Conservation (phyloP, 2,113 vertebrate genomes). For the Entelurus aequoreus region DNA sequence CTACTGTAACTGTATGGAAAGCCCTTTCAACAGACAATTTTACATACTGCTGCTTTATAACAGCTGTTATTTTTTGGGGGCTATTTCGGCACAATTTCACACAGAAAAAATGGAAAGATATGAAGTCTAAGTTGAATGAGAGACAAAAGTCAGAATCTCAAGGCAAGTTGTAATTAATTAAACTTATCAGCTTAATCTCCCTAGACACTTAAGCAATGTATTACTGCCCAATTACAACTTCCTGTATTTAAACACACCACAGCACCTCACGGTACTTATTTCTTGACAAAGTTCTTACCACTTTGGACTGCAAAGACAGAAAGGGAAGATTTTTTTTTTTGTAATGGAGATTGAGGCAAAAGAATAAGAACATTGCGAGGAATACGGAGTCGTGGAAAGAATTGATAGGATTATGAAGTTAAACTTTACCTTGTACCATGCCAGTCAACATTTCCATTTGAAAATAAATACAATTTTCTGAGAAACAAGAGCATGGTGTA, state of each 20-base stretch:
- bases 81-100: not conserved
- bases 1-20: too few species aligned
- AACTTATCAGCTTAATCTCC: not conserved
- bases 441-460: not conserved
- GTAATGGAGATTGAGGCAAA: not conserved
- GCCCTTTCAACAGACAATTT: too few species aligned
- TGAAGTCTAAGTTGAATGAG: not conserved
- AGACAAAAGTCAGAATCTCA: not conserved
- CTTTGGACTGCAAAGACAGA: not conserved
- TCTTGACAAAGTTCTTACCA: not conserved
- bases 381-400: not conserved
- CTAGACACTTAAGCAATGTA: conserved; percentile 1
- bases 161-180: not conserved
- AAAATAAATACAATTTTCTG: not conserved
- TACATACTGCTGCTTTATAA: too few species aligned
- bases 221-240: conserved; percentile 1
- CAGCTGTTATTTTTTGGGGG: too few species aligned
- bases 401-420: not conserved
- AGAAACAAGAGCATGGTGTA: too few species aligned
- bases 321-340: too few species aligned
- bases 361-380: not conserved
- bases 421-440: not conserved
- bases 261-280: not conserved
- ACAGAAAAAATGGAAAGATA: not conserved
- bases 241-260: not conserved